Evolutionary conservation across 1,140 invertebrate genomes (phyloP), one percentile per base, ranked within the genome.

Genomic region (Pissodes strobi): DNA sequence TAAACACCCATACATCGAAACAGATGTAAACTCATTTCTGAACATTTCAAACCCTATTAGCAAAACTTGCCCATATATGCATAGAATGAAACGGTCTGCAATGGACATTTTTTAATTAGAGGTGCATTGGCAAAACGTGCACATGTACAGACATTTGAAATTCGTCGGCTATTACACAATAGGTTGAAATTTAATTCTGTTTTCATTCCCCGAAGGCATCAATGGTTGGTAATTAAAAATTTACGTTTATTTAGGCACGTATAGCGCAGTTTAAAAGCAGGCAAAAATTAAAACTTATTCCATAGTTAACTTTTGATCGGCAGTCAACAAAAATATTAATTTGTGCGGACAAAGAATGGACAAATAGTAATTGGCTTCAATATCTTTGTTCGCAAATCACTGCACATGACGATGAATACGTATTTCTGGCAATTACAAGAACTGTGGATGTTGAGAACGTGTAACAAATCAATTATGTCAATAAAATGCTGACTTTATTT

Each of bases 191-290:
- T 73, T 71, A 73, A 73, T 73, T 73, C 64, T 66, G 69, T 71
- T 73, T 73, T 62, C 45, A 52, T 73, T 68, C 51, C 69, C 71
- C 52, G 58, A 71, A 73, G 71, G 69, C 69, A 73, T 73, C 71
- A 68, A 69, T 69, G 66, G 66, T 55, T 68, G 67, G 71, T 73
- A 69, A 73, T 73, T 71, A 73, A 73, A 73, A 73, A 73, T 73
- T 69, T 66, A 73, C 71, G 71, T 73, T 73, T 71, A 69, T 73
- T 73, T 69, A 71, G 71, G 66, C 69, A 69, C 64, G 22, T 2
- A 13, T 25, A 53, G 19, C 18, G 49, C 52, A 13, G 22, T 30
- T 52, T 48, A 66, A 58, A 68, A 37, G 55, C 51, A 68, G 39
- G 45, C 70, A 70, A 68, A 69, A 72, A 72, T 70, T 68, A 67